phyloP scores from a whole-genome alignment of 2,113 vertebrate genomes.

The Chaetodon auriga region DNA sequence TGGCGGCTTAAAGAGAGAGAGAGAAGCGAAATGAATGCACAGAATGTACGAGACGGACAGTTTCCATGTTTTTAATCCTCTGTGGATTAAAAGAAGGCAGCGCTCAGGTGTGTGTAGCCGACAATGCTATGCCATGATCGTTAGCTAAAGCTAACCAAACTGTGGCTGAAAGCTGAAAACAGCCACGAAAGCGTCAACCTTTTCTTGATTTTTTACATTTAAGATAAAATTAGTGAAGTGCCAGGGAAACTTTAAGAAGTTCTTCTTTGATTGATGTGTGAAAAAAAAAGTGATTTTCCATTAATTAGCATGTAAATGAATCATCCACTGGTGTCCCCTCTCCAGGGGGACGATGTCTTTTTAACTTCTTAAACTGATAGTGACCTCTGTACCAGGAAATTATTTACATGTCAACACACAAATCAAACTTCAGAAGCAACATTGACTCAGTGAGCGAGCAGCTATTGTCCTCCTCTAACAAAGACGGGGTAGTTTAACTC shows the following conservation, averaged over 20 bases:
- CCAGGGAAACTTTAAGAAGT: neutral
- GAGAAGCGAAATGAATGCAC: too few relatives aligned
- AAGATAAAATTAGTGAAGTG: neutral
- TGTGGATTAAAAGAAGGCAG: neutral
- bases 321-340: neutral
- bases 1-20: neutral
- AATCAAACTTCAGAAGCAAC: constrained; percentile 34
- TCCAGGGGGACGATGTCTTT: constrained; percentile 11
- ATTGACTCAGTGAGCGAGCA: neutral
- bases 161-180: too few relatives aligned
- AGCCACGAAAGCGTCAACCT: too few relatives aligned
- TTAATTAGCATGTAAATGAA: constrained; percentile 33
- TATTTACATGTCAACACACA: constrained; percentile 63
- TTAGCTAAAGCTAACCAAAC: too few relatives aligned
- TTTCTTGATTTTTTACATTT: neutral
- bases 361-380: constrained; percentile 41
- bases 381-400: constrained; percentile 48
- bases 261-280: constrained; percentile 9
- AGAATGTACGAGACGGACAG: neutral
- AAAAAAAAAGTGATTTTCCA: neutral
- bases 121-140: too few relatives aligned
- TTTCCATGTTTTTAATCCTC: neutral
- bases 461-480: constrained; percentile 42
- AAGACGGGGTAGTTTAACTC: constrained; percentile 31
- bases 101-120: too few relatives aligned